Evolutionary conservation across 1,140 invertebrate genomes (phyloP), one percentile per base, ranked within the genome.

Genomic region (Asobara japonica): DNA sequence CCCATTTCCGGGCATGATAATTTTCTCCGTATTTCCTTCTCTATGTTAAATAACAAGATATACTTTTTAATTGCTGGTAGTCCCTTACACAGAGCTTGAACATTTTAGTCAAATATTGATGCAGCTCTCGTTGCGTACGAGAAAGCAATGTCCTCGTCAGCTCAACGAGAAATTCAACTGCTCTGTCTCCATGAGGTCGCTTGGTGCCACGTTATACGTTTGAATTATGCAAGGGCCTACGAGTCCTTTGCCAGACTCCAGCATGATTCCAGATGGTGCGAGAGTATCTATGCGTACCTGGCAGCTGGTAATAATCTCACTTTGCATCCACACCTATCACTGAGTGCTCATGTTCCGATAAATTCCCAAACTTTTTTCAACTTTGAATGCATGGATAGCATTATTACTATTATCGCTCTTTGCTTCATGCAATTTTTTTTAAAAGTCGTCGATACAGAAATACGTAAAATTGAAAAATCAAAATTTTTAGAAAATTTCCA

Each of bases 111-210:
- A 45, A 88, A 93, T 74, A 90, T 92, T 25, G 84, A 87, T 30
- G 83, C 79, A 22, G 91, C 92, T 1, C 84, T 94, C 22, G 82
- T 83, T 51, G 88, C 90, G 8, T 93, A 93, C 75, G 83, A 89
- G 71, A 85, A 84, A 69, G 92, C 92, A 5, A 88, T 91, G 11
- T 84, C 89, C 7, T 88, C 88, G 38, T 90, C 91, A n/a, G 84
- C 86, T 25, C 91, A 93, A 77, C 84, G 91, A 38, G 93, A 94
- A 83, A 87, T 94, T 0, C 91, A 91, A 80, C 83, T 93, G 7
- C 88, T 92, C 30, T 92, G 92, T 73, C 80, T 93, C 5, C 93
- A 94, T 82, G 93, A 94, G 83, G 90, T 92, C 20, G 92, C 91
- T 38, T 94, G 92, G 92, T 93, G 92, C 78, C 88, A 92, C 76